Evolutionary conservation across 2,888 invertebrate species (phyloP).

Genomic region (Caenorhabditis japonica): DNA sequence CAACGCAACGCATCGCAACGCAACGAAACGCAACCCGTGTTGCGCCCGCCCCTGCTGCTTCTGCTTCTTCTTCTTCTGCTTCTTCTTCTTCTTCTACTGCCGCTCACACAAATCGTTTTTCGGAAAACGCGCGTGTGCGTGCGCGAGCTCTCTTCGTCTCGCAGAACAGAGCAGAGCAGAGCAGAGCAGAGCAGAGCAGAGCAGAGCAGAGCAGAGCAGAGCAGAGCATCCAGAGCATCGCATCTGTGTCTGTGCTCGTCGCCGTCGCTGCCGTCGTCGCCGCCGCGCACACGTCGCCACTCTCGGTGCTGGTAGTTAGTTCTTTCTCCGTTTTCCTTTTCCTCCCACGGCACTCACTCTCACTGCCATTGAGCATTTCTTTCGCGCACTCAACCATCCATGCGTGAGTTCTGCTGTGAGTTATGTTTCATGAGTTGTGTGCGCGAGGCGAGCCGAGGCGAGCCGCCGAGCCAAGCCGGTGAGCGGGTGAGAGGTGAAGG

Average conservation of each 20-base stretch:
- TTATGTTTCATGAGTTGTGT: constrained; percentile 50
- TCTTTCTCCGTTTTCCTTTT: constrained; percentile 12
- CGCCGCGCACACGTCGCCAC: constrained; percentile 35
- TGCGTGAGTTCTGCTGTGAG: constrained; percentile 51
- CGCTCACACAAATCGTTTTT: constrained; percentile 50
- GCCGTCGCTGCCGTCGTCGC: constrained; percentile 25
- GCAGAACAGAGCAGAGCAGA: no score
- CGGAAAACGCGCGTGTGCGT: constrained; percentile 33
- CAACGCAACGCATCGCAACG: no score
- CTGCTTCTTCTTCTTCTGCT: no score
- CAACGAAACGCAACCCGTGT: constrained; percentile 51
- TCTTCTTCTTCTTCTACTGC: no score
- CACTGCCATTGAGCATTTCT: constrained; percentile 51
- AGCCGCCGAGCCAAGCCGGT: no score
- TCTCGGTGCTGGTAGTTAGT: constrained; percentile 39
- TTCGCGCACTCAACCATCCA: constrained; percentile 54
- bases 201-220: no score
- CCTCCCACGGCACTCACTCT: constrained; percentile 47
- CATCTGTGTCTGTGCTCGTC: no score
- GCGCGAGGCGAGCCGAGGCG: no score
- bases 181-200: no score
- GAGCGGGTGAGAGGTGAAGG: constrained; percentile 21
- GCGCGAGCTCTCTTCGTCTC: constrained; percentile 39
- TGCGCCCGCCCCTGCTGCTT: no score
- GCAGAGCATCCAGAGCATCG: no score